Evolutionary conservation across 1,140 invertebrate species (phyloP), one percentile per base, ranked within the genome.

Genomic region (Papilio machaon): DNA sequence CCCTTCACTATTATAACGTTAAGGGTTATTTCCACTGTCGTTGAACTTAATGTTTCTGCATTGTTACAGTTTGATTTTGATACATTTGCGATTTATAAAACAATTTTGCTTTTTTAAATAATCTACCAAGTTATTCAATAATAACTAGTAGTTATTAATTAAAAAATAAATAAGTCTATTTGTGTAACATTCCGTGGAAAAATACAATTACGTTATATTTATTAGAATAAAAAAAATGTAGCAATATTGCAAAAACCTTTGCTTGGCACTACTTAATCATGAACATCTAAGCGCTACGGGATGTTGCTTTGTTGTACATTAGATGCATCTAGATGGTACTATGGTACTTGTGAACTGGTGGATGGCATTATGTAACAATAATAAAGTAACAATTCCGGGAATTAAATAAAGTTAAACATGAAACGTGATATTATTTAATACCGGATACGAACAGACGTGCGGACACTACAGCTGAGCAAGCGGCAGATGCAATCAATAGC

Each of bases 401-500:
- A 76, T 54, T 30, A 30, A 35, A 76, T 52, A 54, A 43, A 46
- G 47, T 74, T 74, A 2, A 30, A 35, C 23, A 35, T 76, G 64
- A 76, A 54, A 76, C 74, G 47, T 17, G 47, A 76, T 49, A 52
- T 74, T 74, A 54, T 77, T 54, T 38, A 78, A 78, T 60, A 60
- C 76, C 76, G 76, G 76, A 78, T 19, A 60, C 49, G 13, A 49
- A n/a, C 74, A 30, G 19, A 77, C 23, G 49, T 43, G 17, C 76
- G 10, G 75, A 77, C 75, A 77, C 49, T 7, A 60, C 76, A 78
- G 76, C 76, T 78, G 76, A 35, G 76, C 35, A 78, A 78, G 76
- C 76, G 52, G 49, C 30, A 78, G 76, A 78, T 78, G 76, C 54
- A 60, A 78, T 78, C 76, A 78, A 78, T 78, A 38, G 76, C 76